Evolutionary conservation across 2,113 vertebrate species (phyloP).

Genomic region (Hipposideros armiger): DNA sequence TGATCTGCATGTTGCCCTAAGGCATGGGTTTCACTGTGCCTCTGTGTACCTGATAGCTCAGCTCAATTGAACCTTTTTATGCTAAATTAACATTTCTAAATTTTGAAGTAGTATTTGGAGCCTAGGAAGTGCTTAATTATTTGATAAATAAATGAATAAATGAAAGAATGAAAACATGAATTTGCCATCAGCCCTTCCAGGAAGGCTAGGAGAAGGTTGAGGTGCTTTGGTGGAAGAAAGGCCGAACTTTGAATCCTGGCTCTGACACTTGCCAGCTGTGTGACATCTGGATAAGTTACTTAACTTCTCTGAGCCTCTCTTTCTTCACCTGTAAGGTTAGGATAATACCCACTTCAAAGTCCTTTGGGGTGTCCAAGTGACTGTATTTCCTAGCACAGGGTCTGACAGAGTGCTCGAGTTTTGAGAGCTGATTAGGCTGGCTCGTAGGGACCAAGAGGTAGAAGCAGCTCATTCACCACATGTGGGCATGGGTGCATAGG

Average conservation of each 20-base stretch:
- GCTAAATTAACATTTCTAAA: background rate
- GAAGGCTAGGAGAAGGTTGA: background rate
- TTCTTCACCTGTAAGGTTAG: conserved; percentile 36
- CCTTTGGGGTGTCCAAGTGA: background rate
- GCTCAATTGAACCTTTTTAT: background rate
- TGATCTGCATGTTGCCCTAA: background rate
- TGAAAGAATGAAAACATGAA: background rate
- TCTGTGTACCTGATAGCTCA: background rate
- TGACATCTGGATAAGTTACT: background rate
- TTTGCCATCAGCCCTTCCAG: background rate
- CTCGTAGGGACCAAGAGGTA: background rate
- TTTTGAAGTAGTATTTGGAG: background rate
- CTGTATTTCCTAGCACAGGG: background rate
- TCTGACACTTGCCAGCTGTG: background rate
- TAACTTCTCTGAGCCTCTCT: conserved; percentile 52
- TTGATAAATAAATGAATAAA: background rate
- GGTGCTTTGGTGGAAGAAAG: background rate
- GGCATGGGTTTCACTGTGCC: background rate
- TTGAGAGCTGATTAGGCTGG: background rate
- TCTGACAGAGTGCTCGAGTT: background rate
- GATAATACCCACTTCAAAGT: background rate
- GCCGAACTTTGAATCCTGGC: background rate
- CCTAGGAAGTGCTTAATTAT: background rate
- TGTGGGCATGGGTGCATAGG: background rate
- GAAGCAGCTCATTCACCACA: fast-evolving